phyloP scores from a whole-genome alignment of 2,888 invertebrate species.

The Portevinia maculata region DNA sequence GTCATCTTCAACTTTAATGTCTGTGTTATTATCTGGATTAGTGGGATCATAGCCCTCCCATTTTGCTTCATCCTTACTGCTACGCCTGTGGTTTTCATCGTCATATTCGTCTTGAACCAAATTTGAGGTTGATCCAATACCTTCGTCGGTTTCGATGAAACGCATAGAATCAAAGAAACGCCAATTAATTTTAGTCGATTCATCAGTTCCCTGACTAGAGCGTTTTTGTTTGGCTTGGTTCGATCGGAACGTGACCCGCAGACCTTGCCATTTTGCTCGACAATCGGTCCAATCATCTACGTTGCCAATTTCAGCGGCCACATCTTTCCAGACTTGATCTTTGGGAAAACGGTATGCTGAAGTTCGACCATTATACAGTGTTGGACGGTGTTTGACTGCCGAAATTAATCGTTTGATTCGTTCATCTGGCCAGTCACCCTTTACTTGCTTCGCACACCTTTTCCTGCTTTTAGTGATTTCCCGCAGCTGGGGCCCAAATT shows the following conservation, averaged over 20 bases:
- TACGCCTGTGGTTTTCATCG: background rate
- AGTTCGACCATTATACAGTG: background rate
- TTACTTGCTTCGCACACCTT: background rate
- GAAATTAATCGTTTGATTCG: background rate
- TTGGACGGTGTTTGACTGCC: background rate
- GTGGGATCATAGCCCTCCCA: too few species aligned
- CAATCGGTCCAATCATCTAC: slow-evolving; percentile 4
- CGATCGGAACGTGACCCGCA: background rate
- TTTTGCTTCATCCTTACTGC: background rate
- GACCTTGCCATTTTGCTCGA: slow-evolving; percentile 7
- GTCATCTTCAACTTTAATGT: too few species aligned
- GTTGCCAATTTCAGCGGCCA: slow-evolving; percentile 8
- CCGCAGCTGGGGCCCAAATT: too few species aligned
- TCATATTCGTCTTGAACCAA: background rate
- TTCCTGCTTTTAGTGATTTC: background rate
- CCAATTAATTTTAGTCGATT: background rate
- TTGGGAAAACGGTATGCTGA: background rate
- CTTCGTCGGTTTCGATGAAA: background rate
- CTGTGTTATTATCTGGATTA: too few species aligned
- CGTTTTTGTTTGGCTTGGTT: background rate
- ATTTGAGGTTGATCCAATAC: background rate
- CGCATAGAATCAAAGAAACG: background rate
- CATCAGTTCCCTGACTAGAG: background rate
- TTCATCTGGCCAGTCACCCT: slow-evolving; percentile 13
- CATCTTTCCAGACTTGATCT: slow-evolving; percentile 1